Percentiles rank a stretch among this genome's conserved stretches.
phyloP scores from a whole-genome alignment of 2,797 vertebrate species.

The Coilia nasus region DNA sequence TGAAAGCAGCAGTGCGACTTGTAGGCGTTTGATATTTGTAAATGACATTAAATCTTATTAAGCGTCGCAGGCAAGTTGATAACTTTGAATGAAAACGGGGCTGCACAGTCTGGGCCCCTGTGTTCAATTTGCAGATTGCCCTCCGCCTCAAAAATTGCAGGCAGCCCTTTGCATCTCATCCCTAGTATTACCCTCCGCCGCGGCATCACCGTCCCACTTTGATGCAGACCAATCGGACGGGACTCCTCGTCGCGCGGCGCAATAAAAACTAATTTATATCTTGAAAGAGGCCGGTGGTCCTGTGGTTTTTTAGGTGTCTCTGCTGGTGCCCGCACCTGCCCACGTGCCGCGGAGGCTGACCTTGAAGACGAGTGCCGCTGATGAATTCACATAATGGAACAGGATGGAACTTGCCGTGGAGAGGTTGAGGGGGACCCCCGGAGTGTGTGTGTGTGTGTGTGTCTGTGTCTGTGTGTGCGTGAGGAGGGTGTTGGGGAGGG shows the following conservation, averaged over 20 bases:
- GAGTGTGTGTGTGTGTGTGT: constrained; percentile 46
- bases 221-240: constrained; percentile 34
- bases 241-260: constrained; percentile 26
- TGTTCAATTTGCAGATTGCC: constrained; percentile 25
- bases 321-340: constrained; percentile 43
- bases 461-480: too few species aligned
- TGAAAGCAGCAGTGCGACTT: not conserved
- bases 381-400: constrained; percentile 71
- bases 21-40: constrained; percentile 18
- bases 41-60: constrained; percentile 24
- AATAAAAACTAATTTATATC: constrained; percentile 41
- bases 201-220: not conserved
- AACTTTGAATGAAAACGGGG: constrained; percentile 16
- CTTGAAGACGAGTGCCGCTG: constrained; percentile 40
- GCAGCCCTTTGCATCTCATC: constrained; percentile 18
- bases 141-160: constrained; percentile 13
- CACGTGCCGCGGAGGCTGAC: constrained; percentile 45
- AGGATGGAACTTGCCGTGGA: constrained; percentile 65
- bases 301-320: constrained; percentile 40
- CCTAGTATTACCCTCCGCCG: not conserved
- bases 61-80: not conserved
- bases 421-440: constrained; percentile 57
- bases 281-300: constrained; percentile 35
- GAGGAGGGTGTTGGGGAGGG: not conserved
- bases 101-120: not conserved